Percentiles rank a stretch among this genome's conserved stretches.
These are phyloP conservation scores for Sorex fumeus DNA, from an alignment of 2,113 vertebrate species.

Conservation along the genomic window DNA sequence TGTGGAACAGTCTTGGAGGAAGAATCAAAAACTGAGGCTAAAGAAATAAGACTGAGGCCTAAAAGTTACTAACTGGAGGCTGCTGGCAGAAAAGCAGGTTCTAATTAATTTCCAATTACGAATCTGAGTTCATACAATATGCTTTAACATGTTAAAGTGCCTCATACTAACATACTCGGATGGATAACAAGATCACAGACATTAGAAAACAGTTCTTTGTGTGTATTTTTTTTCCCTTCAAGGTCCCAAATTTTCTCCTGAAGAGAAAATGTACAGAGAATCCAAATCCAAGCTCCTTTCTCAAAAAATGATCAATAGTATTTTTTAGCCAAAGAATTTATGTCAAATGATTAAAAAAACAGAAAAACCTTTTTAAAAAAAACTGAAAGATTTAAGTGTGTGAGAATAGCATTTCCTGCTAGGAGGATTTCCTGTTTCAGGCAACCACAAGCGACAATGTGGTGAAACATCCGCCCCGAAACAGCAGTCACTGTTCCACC, in stretches of 20 bases:
- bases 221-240: not conserved
- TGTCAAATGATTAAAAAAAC: constrained; percentile 76
- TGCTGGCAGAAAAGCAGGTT: not conserved
- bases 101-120: not conserved
- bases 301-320: not conserved
- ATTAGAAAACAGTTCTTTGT: not conserved
- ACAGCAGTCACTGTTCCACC: constrained; percentile 53
- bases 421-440: constrained; percentile 85
- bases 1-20: not conserved
- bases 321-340: constrained; percentile 56
- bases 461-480: constrained; percentile 78
- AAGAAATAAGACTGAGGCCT: not conserved
- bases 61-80: not conserved
- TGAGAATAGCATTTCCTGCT: constrained; percentile 84
- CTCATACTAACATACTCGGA: not conserved
- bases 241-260: not conserved
- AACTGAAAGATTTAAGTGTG: constrained; percentile 77
- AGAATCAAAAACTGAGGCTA: not conserved
- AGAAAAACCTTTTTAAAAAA: constrained; percentile 40
- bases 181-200: not conserved
- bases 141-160: not conserved
- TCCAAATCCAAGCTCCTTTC: not conserved
- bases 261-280: not conserved
- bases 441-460: constrained; percentile 72
- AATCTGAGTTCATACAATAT: not conserved